Evolutionary conservation across 2,888 invertebrate genomes (phyloP), one percentile per base, ranked within the genome.

Genomic region (Pandemis heparana): DNA sequence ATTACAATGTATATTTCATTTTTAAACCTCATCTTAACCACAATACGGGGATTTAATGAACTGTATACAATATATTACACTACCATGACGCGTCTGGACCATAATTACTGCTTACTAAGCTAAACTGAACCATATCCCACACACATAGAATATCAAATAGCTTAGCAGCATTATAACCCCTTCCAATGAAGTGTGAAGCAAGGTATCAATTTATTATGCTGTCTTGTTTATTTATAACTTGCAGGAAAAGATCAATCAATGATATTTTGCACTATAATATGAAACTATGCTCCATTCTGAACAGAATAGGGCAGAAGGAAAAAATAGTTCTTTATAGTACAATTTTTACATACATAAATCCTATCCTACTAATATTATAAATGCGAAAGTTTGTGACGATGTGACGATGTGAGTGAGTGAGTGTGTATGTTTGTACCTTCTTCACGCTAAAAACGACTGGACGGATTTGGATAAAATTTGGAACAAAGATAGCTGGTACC

Each of bases 141-240:
- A 18, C 0, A 5, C 9, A 18, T 61, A 70, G 23, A 38, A 63
- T 41, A 51, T 12, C 10, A 41, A 65, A 41, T 46, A 16, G 0
- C 0, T 12, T 41, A 12, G 32, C 53, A 8, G 12, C 3, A 10
- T 8, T 4, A 12, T 66, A 77, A 81, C 86, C 86, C 86, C 85
- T 84, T 80, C 81, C 81, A 83, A 79, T 80, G 80, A 81, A 80
- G 84, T 85, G 85, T 83, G 80, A 84, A 85, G 82, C 79, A 82
- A 85, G 82, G 80, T 83, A 87, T 87, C 83, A 86, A 86, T 85
- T 75, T 76, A 75, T 75, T 77, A 70, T 71, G 73, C 66, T 75
- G 77, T 75, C 76, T 61, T 62, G 74, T 71, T 65, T 71, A 73
- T 71, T 71, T 70, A 76, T 77, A 75, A 70, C 62, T 71, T 77